A percentile compares a stretch with the other conserved stretches of the same genome.
Evolutionary conservation across 2,888 invertebrate genomes (phyloP).

Genomic region (Diogma glabrata): DNA sequence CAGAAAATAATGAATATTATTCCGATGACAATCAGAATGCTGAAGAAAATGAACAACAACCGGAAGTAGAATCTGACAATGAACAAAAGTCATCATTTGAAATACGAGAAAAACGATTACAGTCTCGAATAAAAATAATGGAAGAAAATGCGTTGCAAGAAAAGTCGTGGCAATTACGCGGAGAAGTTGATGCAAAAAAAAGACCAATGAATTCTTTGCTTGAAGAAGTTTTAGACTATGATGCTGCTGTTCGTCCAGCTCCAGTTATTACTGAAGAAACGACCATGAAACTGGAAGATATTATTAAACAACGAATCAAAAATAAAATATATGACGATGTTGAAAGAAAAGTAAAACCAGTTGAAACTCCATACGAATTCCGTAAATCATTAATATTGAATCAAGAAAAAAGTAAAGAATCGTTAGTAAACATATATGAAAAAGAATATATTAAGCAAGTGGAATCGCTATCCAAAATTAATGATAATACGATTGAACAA

Average conservation of each 20-base stretch:
- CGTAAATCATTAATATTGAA: conserved; percentile 81
- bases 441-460: conserved; percentile 65
- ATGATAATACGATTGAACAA: conserved; percentile 36
- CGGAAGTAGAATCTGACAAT: conserved; percentile 18
- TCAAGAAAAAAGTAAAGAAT: conserved; percentile 88
- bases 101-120: conserved; percentile 56
- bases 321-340: conserved; percentile 94
- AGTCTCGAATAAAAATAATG: conserved; percentile 53
- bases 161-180: conserved; percentile 89
- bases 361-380: conserved; percentile 69
- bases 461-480: conserved; percentile 34
- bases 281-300: conserved; percentile 73
- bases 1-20: conserved; percentile 16
- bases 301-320: conserved; percentile 84
- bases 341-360: conserved; percentile 70
- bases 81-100: conserved; percentile 54
- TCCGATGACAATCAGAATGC: conserved; percentile 14
- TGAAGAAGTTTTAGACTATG: conserved; percentile 85
- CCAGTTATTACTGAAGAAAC: conserved; percentile 89
- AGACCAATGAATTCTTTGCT: conserved; percentile 88
- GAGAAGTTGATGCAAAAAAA: conserved; percentile 67
- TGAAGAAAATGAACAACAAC: conserved; percentile 19
- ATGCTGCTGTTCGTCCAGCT: conserved; percentile 68
- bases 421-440: conserved; percentile 90
- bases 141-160: conserved; percentile 65